phyloP scores from a whole-genome alignment of 1,140 invertebrate genomes.

The Sinella curviseta region DNA sequence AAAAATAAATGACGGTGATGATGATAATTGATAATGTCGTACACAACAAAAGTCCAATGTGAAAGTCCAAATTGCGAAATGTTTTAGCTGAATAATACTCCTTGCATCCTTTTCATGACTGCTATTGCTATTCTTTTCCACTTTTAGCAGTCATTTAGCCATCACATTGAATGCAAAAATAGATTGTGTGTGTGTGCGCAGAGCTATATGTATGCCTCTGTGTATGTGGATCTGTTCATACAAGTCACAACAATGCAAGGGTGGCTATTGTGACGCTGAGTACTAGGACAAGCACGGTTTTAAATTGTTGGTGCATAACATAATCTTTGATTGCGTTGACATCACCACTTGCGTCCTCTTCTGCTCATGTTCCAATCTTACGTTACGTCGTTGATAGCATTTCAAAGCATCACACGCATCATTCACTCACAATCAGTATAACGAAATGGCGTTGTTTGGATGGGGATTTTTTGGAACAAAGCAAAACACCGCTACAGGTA shows the following conservation, averaged over 20 bases:
- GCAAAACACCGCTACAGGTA: not conserved
- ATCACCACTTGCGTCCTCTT: not conserved
- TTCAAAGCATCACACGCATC: too few relatives aligned
- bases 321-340: not conserved
- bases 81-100: slow-evolving; percentile 28
- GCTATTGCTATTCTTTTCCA: not conserved
- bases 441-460: too few relatives aligned
- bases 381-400: too few relatives aligned
- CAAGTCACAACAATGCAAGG: not conserved
- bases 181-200: not conserved
- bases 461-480: too few relatives aligned
- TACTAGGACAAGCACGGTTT: not conserved
- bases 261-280: too few relatives aligned
- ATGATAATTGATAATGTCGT: too few relatives aligned
- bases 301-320: not conserved
- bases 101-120: slow-evolving; percentile 10
- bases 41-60: slow-evolving; percentile 33
- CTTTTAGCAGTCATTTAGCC: slow-evolving; percentile 11
- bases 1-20: not conserved
- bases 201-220: too few relatives aligned
- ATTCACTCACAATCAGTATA: too few relatives aligned
- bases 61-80: slow-evolving; percentile 49
- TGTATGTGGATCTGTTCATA: too few relatives aligned
- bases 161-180: slow-evolving; percentile 25
- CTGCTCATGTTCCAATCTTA: too few relatives aligned